Conservation (phyloP, 1,140 invertebrate genomes). For the Halesus radiatus region DNA sequence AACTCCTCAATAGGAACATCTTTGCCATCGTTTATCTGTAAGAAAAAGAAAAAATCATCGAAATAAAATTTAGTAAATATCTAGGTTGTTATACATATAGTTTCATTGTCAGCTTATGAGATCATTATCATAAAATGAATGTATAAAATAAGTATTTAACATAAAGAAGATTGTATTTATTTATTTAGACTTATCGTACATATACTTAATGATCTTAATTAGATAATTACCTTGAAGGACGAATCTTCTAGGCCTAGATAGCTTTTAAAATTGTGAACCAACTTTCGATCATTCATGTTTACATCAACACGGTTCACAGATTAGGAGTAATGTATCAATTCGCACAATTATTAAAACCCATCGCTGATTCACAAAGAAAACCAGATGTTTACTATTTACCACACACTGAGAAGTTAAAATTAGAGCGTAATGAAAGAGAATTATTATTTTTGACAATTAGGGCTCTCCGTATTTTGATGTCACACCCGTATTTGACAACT, state of each 20-base stretch:
- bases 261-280: conserved; percentile 70
- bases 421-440: not conserved
- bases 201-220: not conserved
- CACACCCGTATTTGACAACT: conserved; percentile 44
- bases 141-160: too few relatives aligned
- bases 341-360: not conserved
- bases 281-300: conserved; percentile 65
- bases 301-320: conserved; percentile 13
- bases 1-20: conserved; percentile 59
- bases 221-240: conserved; percentile 64
- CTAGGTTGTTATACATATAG: too few relatives aligned
- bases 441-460: conserved; percentile 39
- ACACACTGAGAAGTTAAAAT: conserved; percentile 1
- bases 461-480: conserved; percentile 36
- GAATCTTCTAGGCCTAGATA: conserved; percentile 70
- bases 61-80: too few relatives aligned
- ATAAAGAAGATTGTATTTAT: too few relatives aligned
- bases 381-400: not conserved
- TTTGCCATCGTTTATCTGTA: conserved; percentile 58
- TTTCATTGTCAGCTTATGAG: too few relatives aligned
- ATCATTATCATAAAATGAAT: too few relatives aligned
- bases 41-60: not conserved
- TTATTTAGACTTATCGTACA: too few relatives aligned
- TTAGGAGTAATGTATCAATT: conserved; percentile 4
- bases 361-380: not conserved